These are phyloP conservation scores for Drosophila suboccidentalis DNA, from an alignment of 2,888 invertebrate species.

Conservation along the genomic window DNA sequence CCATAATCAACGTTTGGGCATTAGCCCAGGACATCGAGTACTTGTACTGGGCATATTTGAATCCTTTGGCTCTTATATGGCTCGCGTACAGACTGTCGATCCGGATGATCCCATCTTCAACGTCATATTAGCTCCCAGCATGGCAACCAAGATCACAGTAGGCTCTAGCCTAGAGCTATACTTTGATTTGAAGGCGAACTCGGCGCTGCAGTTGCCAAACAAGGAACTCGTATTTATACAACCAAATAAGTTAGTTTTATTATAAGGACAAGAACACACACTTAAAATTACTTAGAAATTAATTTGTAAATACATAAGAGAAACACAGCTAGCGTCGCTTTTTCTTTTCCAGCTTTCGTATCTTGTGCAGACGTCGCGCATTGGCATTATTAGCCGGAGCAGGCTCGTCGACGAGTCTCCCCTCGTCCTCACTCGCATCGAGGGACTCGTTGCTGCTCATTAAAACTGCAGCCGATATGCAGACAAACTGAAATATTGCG, in stretches of 20 bases:
- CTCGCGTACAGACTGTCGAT: slow-evolving; percentile 23
- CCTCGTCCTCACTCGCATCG: slow-evolving; percentile 53
- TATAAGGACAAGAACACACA: slow-evolving; percentile 31
- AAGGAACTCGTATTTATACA: slow-evolving; percentile 44
- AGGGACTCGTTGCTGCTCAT: slow-evolving; percentile 86
- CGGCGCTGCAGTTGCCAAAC: slow-evolving; percentile 28
- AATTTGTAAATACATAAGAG: slow-evolving; percentile 15
- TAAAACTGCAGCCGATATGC: slow-evolving; percentile 93
- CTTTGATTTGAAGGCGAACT: slow-evolving; percentile 23
- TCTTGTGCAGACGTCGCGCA: slow-evolving; percentile 81
- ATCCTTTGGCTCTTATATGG: slow-evolving; percentile 47
- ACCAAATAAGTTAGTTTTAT: slow-evolving; percentile 57
- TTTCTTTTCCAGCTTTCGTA: slow-evolving; percentile 83
- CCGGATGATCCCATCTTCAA: slow-evolving; percentile 22
- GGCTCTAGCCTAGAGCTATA: slow-evolving; percentile 36
- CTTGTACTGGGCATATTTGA: slow-evolving; percentile 27
- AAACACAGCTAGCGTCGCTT: slow-evolving; percentile 78
- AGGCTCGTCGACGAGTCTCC: slow-evolving; percentile 29
- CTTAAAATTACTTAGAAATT: slow-evolving; percentile 30
- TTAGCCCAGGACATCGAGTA: slow-evolving; percentile 19
- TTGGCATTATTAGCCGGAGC: slow-evolving; percentile 31
- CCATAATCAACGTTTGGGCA: slow-evolving; percentile 47
- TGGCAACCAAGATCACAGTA: slow-evolving; percentile 1
- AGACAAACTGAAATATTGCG: slow-evolving; percentile 94
- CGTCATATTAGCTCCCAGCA: slow-evolving; percentile 26